A percentile compares a stretch with the other conserved stretches of the same genome.
These are phyloP conservation scores for Phylloscopus collybita DNA, from an alignment of 2,797 vertebrate genomes.

Conservation along the genomic window DNA sequence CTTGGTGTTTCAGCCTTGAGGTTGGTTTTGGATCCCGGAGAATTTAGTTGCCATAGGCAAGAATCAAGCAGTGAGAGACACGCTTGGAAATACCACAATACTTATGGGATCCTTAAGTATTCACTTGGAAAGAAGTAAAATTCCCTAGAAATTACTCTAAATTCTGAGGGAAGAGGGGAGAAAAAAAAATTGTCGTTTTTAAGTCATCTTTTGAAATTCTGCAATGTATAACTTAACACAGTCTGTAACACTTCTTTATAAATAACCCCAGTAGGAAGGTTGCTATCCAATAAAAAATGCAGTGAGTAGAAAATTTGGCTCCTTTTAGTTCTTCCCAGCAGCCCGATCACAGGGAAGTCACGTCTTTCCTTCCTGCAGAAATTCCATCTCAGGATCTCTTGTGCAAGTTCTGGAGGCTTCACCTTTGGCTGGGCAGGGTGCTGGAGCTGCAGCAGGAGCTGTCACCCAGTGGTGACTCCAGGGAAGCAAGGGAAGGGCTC, in stretches of 20 bases:
- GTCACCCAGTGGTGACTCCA: background rate
- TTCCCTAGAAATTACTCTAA: slow-evolving; percentile 16
- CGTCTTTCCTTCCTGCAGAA: background rate
- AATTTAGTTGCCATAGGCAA: background rate
- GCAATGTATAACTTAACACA: slow-evolving; percentile 30
- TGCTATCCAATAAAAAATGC: slow-evolving; percentile 15
- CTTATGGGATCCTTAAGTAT: background rate
- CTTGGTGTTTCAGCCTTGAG: background rate
- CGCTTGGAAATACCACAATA: background rate
- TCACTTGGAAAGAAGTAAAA: slow-evolving; percentile 1
- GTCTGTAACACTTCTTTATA: slow-evolving; percentile 31
- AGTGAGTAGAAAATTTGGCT: slow-evolving; percentile 3
- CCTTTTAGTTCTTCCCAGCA: background rate
- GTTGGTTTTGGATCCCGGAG: background rate
- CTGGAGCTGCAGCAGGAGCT: background rate
- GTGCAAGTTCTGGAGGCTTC: background rate
- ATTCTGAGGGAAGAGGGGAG: background rate
- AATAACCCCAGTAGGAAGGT: slow-evolving; percentile 17
- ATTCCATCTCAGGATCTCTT: background rate
- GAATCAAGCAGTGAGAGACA: background rate
- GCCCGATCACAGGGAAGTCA: background rate
- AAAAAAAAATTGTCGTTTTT: background rate
- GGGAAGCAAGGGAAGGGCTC: background rate
- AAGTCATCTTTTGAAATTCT: slow-evolving; percentile 2
- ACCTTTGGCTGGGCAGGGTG: background rate